Percentiles rank a stretch among this genome's conserved stretches.
These are phyloP conservation scores for Campoplex nolae DNA, from an alignment of 2,888 invertebrate species.

Conservation along the genomic window DNA sequence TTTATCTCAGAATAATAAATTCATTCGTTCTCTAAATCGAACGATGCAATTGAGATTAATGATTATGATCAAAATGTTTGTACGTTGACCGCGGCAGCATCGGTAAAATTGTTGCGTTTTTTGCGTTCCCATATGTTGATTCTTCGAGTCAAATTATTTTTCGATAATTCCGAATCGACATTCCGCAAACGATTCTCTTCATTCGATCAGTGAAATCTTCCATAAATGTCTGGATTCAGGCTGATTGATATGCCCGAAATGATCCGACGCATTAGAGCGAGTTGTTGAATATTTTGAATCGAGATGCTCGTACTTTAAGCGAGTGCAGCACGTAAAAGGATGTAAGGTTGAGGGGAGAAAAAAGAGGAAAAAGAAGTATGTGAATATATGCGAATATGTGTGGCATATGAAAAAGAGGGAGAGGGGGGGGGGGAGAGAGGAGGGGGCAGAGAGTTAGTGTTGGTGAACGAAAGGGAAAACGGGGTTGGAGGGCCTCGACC, in stretches of 20 bases:
- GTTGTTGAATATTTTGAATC: background rate
- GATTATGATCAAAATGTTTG: background rate
- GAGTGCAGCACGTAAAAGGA: constrained; percentile 28
- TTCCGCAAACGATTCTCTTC: background rate
- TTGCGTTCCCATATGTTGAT: background rate
- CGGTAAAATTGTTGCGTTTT: background rate
- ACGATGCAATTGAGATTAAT: background rate
- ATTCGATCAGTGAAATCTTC: background rate
- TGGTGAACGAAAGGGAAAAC: constrained; percentile 81
- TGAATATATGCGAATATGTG: constrained; percentile 79
- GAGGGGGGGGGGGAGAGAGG: too few relatives aligned
- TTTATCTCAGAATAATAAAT: background rate
- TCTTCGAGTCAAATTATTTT: background rate
- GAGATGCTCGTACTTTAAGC: constrained; percentile 53
- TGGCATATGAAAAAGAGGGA: constrained; percentile 64
- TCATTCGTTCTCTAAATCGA: background rate
- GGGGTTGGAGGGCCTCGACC: constrained; percentile 76
- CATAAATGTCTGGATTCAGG: background rate
- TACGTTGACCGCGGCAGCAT: background rate
- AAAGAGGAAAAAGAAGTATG: constrained; percentile 69
- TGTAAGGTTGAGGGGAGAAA: constrained; percentile 51
- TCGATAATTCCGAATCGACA: background rate
- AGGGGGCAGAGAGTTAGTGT: constrained; percentile 74
- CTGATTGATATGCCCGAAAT: background rate
- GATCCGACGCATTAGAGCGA: background rate